Conservation (phyloP, 2,888 invertebrate genomes). For the Agrilus mali region DNA sequence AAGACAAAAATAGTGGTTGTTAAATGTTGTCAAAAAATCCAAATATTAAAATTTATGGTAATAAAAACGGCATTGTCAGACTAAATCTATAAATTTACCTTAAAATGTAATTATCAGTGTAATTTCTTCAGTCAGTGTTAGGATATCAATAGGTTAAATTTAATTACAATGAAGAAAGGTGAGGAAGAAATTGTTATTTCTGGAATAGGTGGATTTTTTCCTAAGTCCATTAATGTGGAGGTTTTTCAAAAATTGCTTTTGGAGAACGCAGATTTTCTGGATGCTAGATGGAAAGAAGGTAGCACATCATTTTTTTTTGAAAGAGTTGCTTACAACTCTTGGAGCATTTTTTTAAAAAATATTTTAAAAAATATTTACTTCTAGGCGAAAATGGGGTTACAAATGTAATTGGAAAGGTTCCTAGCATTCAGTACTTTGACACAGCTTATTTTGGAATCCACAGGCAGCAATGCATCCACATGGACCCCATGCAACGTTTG, state of each 20-base stretch:
- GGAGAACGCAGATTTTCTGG: conserved; percentile 24
- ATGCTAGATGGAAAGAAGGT: conserved; percentile 28
- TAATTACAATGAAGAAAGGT: conserved; percentile 5
- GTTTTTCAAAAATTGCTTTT: conserved; percentile 44
- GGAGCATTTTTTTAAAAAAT: no score
- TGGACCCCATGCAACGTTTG: conserved; percentile 37
- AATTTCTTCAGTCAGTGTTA: no score
- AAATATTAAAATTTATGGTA: no score
- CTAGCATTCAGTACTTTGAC: conserved; percentile 30
- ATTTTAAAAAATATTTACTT: not conserved
- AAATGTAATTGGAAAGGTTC: conserved; percentile 28
- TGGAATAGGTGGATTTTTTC: conserved; percentile 42
- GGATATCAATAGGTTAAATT: no score
- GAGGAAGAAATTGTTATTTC: conserved; percentile 34
- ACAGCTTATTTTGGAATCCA: conserved; percentile 38
- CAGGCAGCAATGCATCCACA: conserved; percentile 32
- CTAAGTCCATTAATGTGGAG: conserved; percentile 44
- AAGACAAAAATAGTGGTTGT: no score
- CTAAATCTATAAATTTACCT: no score
- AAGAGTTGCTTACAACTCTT: no score
- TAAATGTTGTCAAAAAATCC: no score
- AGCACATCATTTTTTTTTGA: conserved; percentile 3
- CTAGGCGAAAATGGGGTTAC: conserved; percentile 28
- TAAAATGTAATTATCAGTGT: no score
- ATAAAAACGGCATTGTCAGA: no score